phyloP scores from a whole-genome alignment of 2,888 invertebrate species.

The Nowickia ferox region DNA sequence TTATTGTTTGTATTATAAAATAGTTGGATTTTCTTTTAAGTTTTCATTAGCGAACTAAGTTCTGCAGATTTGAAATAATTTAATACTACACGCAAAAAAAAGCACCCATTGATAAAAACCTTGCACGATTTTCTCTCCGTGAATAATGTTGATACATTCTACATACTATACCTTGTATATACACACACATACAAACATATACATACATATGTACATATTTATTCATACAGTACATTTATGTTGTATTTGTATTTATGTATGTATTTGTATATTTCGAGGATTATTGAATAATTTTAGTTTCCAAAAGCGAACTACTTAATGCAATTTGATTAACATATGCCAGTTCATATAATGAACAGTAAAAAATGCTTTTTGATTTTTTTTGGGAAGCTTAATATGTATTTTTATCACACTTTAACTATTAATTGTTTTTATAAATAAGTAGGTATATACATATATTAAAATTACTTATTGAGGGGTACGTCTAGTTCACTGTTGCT shows the following conservation, averaged over 20 bases:
- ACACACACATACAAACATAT: not conserved
- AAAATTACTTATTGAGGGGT: too few species aligned
- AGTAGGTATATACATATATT: too few species aligned
- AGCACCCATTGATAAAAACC: constrained; percentile 37
- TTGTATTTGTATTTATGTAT: too few species aligned
- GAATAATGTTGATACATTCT: not conserved
- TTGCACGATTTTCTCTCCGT: constrained; percentile 49
- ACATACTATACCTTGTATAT: not conserved
- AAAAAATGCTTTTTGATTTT: constrained; percentile 1
- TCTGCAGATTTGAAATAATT: not conserved
- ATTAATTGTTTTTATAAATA: not conserved
- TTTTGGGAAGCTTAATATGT: too few species aligned
- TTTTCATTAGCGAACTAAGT: too few species aligned
- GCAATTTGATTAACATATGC: constrained; percentile 29
- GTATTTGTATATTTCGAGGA: constrained; percentile 22
- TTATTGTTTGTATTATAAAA: too few species aligned
- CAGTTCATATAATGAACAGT: constrained; percentile 38
- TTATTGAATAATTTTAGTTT: constrained; percentile 46
- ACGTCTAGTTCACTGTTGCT: too few species aligned
- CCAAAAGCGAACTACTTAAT: constrained; percentile 27
- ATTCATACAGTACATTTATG: too few species aligned
- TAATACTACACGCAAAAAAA: not conserved
- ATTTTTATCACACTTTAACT: too few species aligned
- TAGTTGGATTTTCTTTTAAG: too few species aligned
- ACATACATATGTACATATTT: not conserved